Evolutionary conservation across 2,113 vertebrate genomes (phyloP).

Genomic region (Xiphias gladius): DNA sequence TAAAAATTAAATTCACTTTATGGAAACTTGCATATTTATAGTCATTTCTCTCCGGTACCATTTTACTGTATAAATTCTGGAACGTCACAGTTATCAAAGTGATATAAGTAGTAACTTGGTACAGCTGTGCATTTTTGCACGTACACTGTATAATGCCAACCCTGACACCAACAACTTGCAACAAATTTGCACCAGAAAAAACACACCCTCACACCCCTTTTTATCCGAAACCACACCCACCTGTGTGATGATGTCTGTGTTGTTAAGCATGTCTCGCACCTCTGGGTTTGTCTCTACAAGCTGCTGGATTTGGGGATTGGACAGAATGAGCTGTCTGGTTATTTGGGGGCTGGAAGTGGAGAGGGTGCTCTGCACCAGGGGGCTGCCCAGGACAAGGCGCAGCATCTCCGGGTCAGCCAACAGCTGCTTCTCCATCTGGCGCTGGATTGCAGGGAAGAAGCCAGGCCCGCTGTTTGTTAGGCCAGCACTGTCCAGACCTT

Average conservation of each 20-base stretch:
- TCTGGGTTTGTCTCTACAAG: slow-evolving; percentile 66
- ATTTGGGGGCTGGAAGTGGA: slow-evolving; percentile 54
- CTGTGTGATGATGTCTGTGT: slow-evolving; percentile 55
- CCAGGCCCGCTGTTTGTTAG: slow-evolving; percentile 24
- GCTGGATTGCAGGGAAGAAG: slow-evolving; percentile 55
- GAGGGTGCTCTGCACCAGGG: slow-evolving; percentile 56
- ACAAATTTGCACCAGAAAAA: neutral
- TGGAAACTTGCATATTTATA: neutral
- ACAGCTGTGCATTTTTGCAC: neutral
- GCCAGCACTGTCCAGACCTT: slow-evolving; percentile 45
- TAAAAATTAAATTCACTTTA: neutral
- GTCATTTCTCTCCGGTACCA: too few species aligned
- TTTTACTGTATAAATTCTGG: too few species aligned
- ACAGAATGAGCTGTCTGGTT: slow-evolving; percentile 54
- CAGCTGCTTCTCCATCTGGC: slow-evolving; percentile 63
- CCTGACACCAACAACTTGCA: too few species aligned
- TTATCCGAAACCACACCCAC: slow-evolving; percentile 13
- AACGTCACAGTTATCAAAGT: too few species aligned
- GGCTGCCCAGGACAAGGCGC: slow-evolving; percentile 43
- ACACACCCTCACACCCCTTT: neutral
- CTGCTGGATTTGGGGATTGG: slow-evolving; percentile 62
- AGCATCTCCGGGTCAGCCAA: slow-evolving; percentile 58
- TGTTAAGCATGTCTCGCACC: slow-evolving; percentile 45
- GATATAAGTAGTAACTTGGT: too few species aligned
- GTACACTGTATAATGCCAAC: too few species aligned